Evolutionary conservation across 2,888 invertebrate species (phyloP), one percentile per base, ranked within the genome.

Genomic region (Orthonevra nobilis): DNA sequence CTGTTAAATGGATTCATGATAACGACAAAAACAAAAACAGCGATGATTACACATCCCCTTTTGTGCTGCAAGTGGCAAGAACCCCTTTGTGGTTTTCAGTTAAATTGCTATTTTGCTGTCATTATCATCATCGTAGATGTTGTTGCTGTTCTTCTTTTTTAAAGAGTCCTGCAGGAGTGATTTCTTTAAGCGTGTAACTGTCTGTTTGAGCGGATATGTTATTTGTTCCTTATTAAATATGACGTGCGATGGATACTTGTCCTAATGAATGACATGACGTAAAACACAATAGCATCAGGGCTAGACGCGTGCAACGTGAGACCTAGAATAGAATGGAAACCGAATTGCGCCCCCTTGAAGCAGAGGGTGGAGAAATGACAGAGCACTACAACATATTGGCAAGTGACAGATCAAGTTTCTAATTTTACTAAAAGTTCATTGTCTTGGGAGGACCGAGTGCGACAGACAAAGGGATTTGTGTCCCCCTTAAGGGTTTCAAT

Each of bases 181-280:
- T 52, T 50, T 56, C 34, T 46, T 9, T 40, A 42, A 42, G 20
- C 26, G 15, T 46, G 3, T 17, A 38, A 4, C 7, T 15, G 0
- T 32, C 10, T 30, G 12, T 36, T 2, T 19, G 17, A 52, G 15
- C 34, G 56, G 42, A 66, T 79, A 34, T 66, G 73, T 56, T 60
- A 64, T 54, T 48, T 56, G 46, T 50, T 23, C 36, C 23, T 79
- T 66, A 73, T 68, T 61, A 73, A 68, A 66, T 56, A 50, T 56
- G 61, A 79, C 73, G 14, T 56, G 50, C 52, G 60, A 79, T 68
- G 66, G 79, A 42, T 73, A 72, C 73, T 79, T 79, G 72, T 58
- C 60, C 32, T 73, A 79, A 79, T 79, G 79, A 79, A 73, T 68
- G 79, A 66, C 79, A 79, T 34, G 66, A 14, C 54, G 30, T 61